Percentiles rank a stretch among this genome's conserved stretches.
Evolutionary conservation across 2,113 vertebrate species (phyloP).

Genomic region (Heterotilapia buettikoferi): DNA sequence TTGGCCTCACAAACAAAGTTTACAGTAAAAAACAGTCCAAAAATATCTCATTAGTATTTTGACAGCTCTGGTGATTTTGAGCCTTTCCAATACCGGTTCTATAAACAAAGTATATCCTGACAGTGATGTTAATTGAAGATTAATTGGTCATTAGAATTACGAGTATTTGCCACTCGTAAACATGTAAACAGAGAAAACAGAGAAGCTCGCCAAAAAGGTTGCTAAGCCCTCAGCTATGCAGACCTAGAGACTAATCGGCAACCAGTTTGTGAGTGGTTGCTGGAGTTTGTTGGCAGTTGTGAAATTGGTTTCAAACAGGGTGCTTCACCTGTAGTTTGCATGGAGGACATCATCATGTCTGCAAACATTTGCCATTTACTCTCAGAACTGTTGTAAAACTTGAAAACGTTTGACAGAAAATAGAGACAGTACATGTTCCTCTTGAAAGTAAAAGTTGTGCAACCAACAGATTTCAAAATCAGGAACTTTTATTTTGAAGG

Average conservation of each 20-base stretch:
- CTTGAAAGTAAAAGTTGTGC: background rate
- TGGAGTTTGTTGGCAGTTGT: background rate
- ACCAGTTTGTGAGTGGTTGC: background rate
- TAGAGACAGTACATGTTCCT: background rate
- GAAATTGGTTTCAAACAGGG: background rate
- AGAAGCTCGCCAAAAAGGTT: rapidly evolving
- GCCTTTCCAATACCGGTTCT: background rate
- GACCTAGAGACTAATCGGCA: rapidly evolving
- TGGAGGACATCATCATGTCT: background rate
- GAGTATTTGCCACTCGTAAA: background rate
- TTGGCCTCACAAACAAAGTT: background rate
- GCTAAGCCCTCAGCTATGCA: background rate
- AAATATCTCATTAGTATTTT: background rate
- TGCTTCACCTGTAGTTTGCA: rapidly evolving
- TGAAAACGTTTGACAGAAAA: background rate
- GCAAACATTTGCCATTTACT: background rate
- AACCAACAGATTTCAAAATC: background rate
- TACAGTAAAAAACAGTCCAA: background rate
- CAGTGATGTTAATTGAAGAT: background rate
- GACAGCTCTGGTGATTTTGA: rapidly evolving
- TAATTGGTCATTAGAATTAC: rapidly evolving
- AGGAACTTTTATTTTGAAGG: background rate
- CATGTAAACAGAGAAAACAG: background rate
- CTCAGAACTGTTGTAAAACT: background rate
- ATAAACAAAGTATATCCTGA: background rate